Base-by-base conservation (phyloP, 2,113 vertebrate genomes). In the Corythornis cristatus region DNA sequence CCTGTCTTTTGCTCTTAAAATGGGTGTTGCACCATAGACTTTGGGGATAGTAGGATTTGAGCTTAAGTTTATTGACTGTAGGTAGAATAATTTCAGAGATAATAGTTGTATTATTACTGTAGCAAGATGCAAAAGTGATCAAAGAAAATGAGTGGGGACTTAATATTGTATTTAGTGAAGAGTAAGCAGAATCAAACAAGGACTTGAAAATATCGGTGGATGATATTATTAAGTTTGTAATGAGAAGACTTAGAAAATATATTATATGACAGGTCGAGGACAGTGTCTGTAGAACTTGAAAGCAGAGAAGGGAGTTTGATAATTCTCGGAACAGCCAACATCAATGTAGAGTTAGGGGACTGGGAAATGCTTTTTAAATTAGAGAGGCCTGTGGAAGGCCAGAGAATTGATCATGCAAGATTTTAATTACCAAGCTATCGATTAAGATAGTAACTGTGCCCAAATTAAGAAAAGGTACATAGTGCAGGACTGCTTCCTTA, bases 401-500 rank as follows among this genome's bases (percentile, higher is more conserved):
- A 62, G 66, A 87, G 91, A 88, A 95, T 81, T 90, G 91, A 96
- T 80, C 62, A 72, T 42, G 16, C 20, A 46, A 42, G 21, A 66
- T 81, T 95, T 96, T 95, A 95, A 96, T 96, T 95, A 85, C 61
- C 6, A 21, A 90, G 64, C 57, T 89, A 86, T 89, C 3, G 51
- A 93, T 89, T 96, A 86, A 94, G 64, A 85, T 96, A 74, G 93
- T 93, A 75, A 82, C 54, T 61, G 67, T 70, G 71, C 35, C 40
- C 57, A 83, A 91, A 75, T 76, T 90, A 86, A 93, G 80, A 85
- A 85, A 71, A 60, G 33, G 21, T 48, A 17, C 31, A 31, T 61
- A 54, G 62, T 43, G 26, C 6, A 74, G 65, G 68, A 80, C 62
- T 89, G n/a, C 31, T 91, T 96, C 58, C 25, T 88, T 85, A 43